phyloP scores from a whole-genome alignment of 2,888 invertebrate genomes.

The Lithophane ornitopus region DNA sequence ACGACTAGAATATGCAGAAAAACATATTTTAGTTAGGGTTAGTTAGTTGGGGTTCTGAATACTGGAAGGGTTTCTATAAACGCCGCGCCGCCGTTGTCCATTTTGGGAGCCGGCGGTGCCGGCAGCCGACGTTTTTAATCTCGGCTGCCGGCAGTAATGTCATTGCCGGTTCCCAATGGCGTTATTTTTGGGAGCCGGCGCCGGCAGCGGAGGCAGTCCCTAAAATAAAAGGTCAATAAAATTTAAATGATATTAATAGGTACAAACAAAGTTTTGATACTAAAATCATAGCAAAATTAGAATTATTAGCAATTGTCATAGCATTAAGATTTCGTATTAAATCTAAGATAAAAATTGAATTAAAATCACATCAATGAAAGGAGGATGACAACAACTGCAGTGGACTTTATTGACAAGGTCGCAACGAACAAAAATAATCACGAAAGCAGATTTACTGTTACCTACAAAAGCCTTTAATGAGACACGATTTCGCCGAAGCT shows the following conservation, averaged over 20 bases:
- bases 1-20: too few relatives aligned
- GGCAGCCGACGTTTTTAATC: too few relatives aligned
- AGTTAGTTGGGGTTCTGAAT: too few relatives aligned
- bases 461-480: background rate
- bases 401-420: background rate
- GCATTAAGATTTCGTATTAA: background rate
- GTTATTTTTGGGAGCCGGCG: too few relatives aligned
- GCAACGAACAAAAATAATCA: too few relatives aligned
- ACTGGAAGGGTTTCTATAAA: too few relatives aligned
- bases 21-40: too few relatives aligned
- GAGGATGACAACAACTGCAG: background rate
- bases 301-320: background rate
- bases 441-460: background rate
- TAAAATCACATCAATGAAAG: background rate
- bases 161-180: too few relatives aligned
- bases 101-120: too few relatives aligned
- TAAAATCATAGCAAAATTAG: background rate
- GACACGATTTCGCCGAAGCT: background rate
- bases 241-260: background rate
- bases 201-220: too few relatives aligned
- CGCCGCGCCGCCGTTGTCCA: too few relatives aligned
- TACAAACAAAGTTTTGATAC: background rate
- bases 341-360: background rate
- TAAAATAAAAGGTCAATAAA: background rate
- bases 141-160: too few relatives aligned